These are phyloP conservation scores for Hesperophylax magnus DNA, from an alignment of 1,140 invertebrate species.

Conservation along the genomic window DNA sequence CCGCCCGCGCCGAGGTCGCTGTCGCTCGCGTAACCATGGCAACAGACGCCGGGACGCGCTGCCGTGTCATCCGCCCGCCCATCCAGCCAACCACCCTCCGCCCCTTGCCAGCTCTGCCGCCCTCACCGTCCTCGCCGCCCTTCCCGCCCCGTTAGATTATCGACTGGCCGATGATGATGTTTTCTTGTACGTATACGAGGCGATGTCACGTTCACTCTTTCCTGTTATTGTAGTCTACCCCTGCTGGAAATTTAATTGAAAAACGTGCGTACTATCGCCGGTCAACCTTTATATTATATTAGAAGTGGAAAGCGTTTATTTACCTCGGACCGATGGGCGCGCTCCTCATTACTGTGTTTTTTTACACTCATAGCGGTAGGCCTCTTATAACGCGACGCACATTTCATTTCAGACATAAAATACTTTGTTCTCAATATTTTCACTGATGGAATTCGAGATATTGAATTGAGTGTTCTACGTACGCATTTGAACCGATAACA, in stretches of 20 bases:
- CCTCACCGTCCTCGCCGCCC: not conserved
- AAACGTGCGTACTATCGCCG: no score
- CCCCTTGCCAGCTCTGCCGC: not conserved
- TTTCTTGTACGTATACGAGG: not conserved
- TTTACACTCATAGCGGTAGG: no score
- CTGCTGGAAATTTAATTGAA: not conserved
- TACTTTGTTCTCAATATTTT: no score
- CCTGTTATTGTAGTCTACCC: not conserved
- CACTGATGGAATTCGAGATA: no score
- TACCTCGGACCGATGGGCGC: no score
- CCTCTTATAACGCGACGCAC: no score
- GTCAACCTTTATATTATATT: no score
- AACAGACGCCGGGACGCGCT: slow-evolving; percentile 66
- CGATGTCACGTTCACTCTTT: slow-evolving; percentile 31
- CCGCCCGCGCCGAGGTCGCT: slow-evolving; percentile 57
- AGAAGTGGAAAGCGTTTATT: no score
- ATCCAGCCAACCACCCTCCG: not conserved
- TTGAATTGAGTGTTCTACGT: no score
- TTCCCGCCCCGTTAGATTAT: slow-evolving; percentile 17
- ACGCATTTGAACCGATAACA: no score
- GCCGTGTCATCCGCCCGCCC: slow-evolving; percentile 15
- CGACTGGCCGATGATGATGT: slow-evolving; percentile 28
- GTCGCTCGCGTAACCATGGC: slow-evolving; percentile 67
- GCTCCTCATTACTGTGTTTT: no score
- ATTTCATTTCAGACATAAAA: no score